Evolutionary conservation across 2,888 invertebrate species (phyloP).

Genomic region (Pemphredon lugubris): DNA sequence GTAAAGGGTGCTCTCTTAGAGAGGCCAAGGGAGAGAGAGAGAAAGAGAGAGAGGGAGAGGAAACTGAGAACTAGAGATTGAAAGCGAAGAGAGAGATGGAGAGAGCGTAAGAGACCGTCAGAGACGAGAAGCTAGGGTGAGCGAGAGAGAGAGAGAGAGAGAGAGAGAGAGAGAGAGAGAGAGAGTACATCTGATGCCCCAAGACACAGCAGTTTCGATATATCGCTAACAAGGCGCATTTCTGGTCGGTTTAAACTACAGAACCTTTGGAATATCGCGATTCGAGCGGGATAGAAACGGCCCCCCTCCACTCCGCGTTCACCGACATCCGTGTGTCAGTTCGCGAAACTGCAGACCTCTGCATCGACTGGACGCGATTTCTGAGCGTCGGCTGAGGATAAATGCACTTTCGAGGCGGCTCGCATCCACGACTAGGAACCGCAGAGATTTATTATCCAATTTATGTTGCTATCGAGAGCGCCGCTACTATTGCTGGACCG

Average conservation of each 20-base stretch:
- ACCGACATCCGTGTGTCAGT: background rate
- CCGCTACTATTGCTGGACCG: background rate
- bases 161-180: constrained; percentile 2
- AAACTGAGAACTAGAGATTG: no score
- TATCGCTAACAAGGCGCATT: constrained; percentile 58
- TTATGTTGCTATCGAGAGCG: constrained; percentile 35
- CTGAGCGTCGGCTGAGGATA: constrained; percentile 29
- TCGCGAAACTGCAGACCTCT: constrained; percentile 39
- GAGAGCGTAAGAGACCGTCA: no score
- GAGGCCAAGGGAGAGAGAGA: no score
- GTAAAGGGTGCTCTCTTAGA: no score
- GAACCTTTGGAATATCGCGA: constrained; percentile 38
- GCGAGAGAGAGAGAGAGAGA: no score
- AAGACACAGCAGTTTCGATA: constrained; percentile 39
- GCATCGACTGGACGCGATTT: constrained; percentile 38
- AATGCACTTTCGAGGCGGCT: constrained; percentile 23
- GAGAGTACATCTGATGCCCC: constrained; percentile 34
- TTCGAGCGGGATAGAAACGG: constrained; percentile 8
- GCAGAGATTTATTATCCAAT: constrained; percentile 53
- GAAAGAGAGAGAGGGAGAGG: constrained; percentile 1
- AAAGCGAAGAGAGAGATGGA: background rate
- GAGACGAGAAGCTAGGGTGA: no score
- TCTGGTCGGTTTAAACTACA: constrained; percentile 35
- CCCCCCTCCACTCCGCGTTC: background rate
- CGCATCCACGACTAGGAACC: constrained; percentile 12